phyloP scores from a whole-genome alignment of 2,888 invertebrate genomes.

The Oxyteleia sp. region DNA sequence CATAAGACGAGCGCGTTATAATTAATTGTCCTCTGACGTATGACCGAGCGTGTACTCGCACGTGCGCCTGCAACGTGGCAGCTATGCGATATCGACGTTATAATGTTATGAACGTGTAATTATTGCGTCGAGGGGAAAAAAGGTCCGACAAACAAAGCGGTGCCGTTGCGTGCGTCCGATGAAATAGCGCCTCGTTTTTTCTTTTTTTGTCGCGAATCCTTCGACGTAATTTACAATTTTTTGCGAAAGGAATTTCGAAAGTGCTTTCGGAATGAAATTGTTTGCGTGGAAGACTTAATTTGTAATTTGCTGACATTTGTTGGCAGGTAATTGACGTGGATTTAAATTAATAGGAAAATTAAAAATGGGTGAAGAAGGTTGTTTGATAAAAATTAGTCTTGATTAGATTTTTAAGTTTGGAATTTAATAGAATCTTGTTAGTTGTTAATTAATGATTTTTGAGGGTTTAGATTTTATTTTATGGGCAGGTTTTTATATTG shows the following conservation, averaged over 20 bases:
- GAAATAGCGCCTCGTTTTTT: not conserved
- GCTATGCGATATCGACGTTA: slow-evolving; percentile 62
- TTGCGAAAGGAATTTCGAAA: not conserved
- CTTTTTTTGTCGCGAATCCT: not conserved
- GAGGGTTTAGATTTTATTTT: too few relatives aligned
- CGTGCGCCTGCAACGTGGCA: slow-evolving; percentile 66
- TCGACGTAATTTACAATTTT: not conserved
- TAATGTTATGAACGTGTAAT: slow-evolving; percentile 57
- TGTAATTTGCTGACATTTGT: not conserved
- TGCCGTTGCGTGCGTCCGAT: not conserved
- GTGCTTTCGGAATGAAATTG: not conserved
- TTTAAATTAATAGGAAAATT: too few relatives aligned
- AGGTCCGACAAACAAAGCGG: not conserved
- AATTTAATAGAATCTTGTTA: too few relatives aligned
- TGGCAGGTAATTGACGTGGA: too few relatives aligned
- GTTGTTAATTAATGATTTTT: too few relatives aligned
- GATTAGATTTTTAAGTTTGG: too few relatives aligned
- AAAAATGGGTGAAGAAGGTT: too few relatives aligned
- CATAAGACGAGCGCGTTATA: slow-evolving; percentile 72
- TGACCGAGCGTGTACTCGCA: slow-evolving; percentile 65
- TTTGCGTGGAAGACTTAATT: not conserved
- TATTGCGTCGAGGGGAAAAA: slow-evolving; percentile 16
- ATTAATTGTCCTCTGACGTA: slow-evolving; percentile 75
- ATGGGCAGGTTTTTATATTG: too few relatives aligned
- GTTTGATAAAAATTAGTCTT: too few relatives aligned